phyloP scores from a whole-genome alignment of 2,113 vertebrate genomes.

The Cardinalis cardinalis region DNA sequence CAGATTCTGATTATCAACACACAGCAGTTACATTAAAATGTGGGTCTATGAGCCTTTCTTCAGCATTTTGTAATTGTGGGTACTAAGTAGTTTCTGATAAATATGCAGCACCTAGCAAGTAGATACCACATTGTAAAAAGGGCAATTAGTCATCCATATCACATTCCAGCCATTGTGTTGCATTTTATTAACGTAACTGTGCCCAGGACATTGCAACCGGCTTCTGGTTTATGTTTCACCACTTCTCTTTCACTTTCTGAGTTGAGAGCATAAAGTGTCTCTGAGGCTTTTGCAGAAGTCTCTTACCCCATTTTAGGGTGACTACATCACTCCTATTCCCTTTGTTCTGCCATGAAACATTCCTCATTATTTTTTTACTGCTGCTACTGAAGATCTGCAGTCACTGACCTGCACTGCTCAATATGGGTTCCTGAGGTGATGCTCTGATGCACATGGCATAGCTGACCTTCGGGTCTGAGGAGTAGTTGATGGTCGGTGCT shows the following conservation, averaged over 20 bases:
- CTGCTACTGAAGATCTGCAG: neutral
- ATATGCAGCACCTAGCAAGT: neutral
- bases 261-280: neutral
- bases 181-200: neutral
- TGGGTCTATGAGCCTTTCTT: neutral
- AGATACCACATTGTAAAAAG: neutral
- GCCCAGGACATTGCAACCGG: neutral
- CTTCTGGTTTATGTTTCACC: neutral
- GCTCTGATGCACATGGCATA: neutral
- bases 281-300: neutral
- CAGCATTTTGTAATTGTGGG: neutral
- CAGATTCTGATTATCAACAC: neutral
- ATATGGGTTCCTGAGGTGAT: fast-evolving
- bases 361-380: neutral
- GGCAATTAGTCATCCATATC: neutral
- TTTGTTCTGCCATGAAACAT: neutral
- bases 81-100: neutral
- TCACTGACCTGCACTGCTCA: neutral
- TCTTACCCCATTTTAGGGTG: neutral
- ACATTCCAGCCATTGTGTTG: neutral
- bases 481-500: neutral
- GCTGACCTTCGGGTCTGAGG: neutral
- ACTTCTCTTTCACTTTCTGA: neutral
- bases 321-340: neutral
- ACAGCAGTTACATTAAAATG: neutral